These are phyloP conservation scores for Psylliodes chrysocephalus DNA, from an alignment of 2,888 invertebrate genomes.

Conservation along the genomic window DNA sequence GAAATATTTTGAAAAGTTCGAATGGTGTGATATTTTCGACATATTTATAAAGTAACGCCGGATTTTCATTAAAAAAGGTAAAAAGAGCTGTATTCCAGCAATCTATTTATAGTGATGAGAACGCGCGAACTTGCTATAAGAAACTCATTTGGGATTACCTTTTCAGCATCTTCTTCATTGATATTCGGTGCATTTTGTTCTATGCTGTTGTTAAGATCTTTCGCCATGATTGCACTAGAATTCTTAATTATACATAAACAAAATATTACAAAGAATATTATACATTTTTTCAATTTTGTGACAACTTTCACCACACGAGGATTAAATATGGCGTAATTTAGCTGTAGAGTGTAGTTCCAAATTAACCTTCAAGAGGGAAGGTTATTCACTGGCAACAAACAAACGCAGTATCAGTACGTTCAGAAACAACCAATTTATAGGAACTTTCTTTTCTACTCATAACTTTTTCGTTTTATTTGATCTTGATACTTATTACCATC, in stretches of 20 bases:
- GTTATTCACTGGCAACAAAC: slow-evolving; percentile 10
- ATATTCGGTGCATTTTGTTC: slow-evolving; percentile 49
- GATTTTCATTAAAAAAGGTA: slow-evolving; percentile 12
- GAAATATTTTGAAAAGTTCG: not conserved
- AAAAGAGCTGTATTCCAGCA: slow-evolving; percentile 27
- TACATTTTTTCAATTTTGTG: slow-evolving; percentile 60
- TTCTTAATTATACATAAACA: slow-evolving; percentile 52
- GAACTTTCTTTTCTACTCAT: too few species aligned
- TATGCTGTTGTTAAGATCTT: slow-evolving; percentile 55
- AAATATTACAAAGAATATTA: slow-evolving; percentile 52
- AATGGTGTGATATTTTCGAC: not conserved
- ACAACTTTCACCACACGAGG: slow-evolving; percentile 64
- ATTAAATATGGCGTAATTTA: slow-evolving; percentile 62
- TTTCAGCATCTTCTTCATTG: slow-evolving; percentile 55
- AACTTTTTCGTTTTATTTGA: too few species aligned
- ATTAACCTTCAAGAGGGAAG: slow-evolving; percentile 43
- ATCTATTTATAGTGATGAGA: slow-evolving; percentile 60
- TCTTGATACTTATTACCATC: too few species aligned
- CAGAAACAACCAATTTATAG: too few species aligned
- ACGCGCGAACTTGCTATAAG: slow-evolving; percentile 58
- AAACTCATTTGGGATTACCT: slow-evolving; percentile 55
- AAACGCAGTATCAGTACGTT: slow-evolving; percentile 6
- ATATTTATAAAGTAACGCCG: not conserved
- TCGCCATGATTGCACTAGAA: slow-evolving; percentile 59
- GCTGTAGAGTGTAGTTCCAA: slow-evolving; percentile 44